Evolutionary conservation across 2,113 vertebrate species (phyloP).

Genomic region (Mormyrus iriodes): DNA sequence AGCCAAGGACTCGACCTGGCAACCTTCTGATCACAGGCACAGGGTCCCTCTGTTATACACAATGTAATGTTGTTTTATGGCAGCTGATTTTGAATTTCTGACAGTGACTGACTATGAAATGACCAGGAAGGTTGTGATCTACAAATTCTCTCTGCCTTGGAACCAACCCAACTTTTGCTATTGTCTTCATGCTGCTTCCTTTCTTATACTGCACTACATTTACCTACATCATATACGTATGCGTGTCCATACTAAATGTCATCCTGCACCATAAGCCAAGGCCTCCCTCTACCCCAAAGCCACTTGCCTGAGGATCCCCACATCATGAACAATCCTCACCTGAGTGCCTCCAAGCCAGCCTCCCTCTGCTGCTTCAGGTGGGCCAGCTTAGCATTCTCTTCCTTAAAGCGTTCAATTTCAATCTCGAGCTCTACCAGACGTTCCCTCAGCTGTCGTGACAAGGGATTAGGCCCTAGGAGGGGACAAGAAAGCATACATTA

Average conservation of each 20-base stretch:
- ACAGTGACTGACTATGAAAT: background rate
- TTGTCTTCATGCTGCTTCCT: background rate
- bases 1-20: background rate
- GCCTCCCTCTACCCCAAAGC: background rate
- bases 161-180: background rate
- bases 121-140: background rate
- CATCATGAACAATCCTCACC: constrained; percentile 51
- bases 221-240: background rate
- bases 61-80: background rate
- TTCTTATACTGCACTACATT: background rate
- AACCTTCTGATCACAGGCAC: background rate
- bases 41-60: background rate
- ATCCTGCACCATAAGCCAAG: background rate
- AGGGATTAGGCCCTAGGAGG: constrained; percentile 57
- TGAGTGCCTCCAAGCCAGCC: constrained; percentile 64
- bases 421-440: constrained; percentile 76
- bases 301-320: background rate
- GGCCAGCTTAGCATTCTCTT: constrained; percentile 71
- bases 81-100: background rate
- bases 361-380: constrained; percentile 77
- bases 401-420: constrained; percentile 87
- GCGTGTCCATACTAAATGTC: background rate
- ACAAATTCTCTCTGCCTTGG: background rate
- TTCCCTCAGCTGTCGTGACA: constrained; percentile 74
- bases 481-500: background rate